phyloP scores from a whole-genome alignment of 2,797 vertebrate species.

The Aldrovandia affinis region DNA sequence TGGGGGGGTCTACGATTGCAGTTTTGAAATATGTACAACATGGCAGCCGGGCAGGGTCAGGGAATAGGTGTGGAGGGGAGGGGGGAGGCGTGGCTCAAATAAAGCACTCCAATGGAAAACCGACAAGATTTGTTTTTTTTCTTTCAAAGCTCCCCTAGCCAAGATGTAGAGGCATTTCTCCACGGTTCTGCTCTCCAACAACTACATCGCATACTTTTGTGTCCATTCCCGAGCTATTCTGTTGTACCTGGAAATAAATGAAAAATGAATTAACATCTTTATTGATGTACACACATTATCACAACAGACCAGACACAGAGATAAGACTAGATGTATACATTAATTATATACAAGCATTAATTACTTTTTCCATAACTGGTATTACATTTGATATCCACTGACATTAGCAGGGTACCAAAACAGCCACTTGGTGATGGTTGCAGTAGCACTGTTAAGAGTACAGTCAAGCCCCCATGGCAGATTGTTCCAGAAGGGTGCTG shows the following conservation, averaged over 20 bases:
- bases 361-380: background rate
- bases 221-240: constrained; percentile 99
- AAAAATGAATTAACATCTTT: constrained; percentile 18
- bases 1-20: constrained; percentile 81
- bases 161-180: constrained; percentile 91
- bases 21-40: constrained; percentile 93
- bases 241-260: constrained; percentile 89
- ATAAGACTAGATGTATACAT: background rate
- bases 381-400: background rate
- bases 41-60: constrained; percentile 82
- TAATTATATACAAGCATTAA: background rate
- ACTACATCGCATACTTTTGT: constrained; percentile 99
- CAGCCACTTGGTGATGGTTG: background rate
- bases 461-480: background rate
- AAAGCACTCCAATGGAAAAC: constrained; percentile 99
- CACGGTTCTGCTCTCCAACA: constrained; percentile 84
- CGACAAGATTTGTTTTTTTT: constrained; percentile 83
- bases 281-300: no score
- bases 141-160: constrained; percentile 92
- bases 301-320: no score
- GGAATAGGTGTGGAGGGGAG: constrained; percentile 92
- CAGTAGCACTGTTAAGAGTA: no score
- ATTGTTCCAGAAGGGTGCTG: no score
- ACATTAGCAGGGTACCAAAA: background rate
- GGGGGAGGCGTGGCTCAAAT: constrained; percentile 96